Evolutionary conservation across 92 coral and sea anemone species (phyloP), one percentile per base, ranked within the genome.

Genomic region (Zoanthus sociatus): DNA sequence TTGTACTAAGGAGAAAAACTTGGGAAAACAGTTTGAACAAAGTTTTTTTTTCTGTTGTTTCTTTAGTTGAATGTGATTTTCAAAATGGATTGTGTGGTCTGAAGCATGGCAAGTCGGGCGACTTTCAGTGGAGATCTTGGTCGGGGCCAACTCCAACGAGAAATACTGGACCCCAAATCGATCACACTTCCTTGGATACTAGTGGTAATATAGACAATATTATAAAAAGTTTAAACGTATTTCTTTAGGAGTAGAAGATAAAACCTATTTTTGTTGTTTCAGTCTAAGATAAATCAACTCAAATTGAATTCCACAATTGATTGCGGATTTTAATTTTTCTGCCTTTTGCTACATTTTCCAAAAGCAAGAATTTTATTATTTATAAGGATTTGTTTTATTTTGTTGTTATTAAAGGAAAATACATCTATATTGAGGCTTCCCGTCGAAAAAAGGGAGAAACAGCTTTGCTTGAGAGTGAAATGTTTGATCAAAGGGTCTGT

Each of bases 131-230:
- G 98, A 79, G 73, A 30, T 69, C 87, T 30, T 70, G 92, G 26
- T 90, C 92, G 42, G 98, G 96, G 0, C 75, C 93, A 5, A 96
- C 96, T 30, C 94, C 98, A 6, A 92, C 98, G 9, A 88, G 86
- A 84, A 81, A 84, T 53, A 96, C 98, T 55, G 98, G 98, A 1
- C 98, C 98, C 26, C 48, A 71, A 69, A 90, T 81, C 53, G 98
- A 96, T 55, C 98, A 94, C 83, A 96, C 93, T 11, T 87, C 93
- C 9, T 66, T 92, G 78, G 50, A 74, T 30, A 68, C 78, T 42
- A 61, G 60, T 51, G 98, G 98, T 94, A 56, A 9, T 18, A 37
- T 15, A 20, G 61, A 10, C 31, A 31, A 9, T 18, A 18, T 18
- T 20, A 18, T 47, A 55, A 33, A 6, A 17, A 17, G 54, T 10